Evolutionary conservation across 2,797 vertebrate species (phyloP), one percentile per base, ranked within the genome.

Genomic region (Anguilla pacifica): DNA sequence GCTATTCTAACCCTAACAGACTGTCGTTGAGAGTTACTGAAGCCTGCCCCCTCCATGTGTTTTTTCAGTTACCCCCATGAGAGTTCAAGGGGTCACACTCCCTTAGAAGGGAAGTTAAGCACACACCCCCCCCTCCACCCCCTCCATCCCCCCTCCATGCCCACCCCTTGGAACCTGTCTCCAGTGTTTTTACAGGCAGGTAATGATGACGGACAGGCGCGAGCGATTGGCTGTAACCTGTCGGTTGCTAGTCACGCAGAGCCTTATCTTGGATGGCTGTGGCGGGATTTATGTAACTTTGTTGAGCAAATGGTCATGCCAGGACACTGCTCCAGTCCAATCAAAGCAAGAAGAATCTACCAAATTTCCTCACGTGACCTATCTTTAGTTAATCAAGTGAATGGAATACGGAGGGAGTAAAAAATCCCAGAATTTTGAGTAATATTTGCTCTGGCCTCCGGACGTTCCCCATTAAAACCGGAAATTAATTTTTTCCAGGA

Each of bases 11-110:
- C 96, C 96, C 94, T 95, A 97, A 97, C 94, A 88, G 93, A 93
- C 94, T 95, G 95, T 96, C 97, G 96, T 97, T 96, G 96, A 95
- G 97, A 94, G 94, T 97, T 96, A 96, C 95, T 96, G 95, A 95
- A 96, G 97, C 96, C 93, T 94, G 94, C 94, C 92, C 93, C 95
- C 93, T 93, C 93, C 96, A 91, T 51, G 93, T 96, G 96, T 96
- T 96, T 96, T 96, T 94, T 93, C 91, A 95, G 93, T 93, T 90
- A 94, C 88, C 89, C 91, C 94, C 93, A 94, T 94, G 93, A 93
- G 85, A 93, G 93, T 95, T 96, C 87, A 91, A 53, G 95, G 43
- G 96, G 96, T 97, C 95, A 94, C 19, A 39, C 88, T 6, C 94
- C 77, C 91, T 96, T 96, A 95, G 95, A 96, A 94, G 95, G 93